phyloP scores from a whole-genome alignment of 2,797 vertebrate genomes.

The Sciurus vulgaris region DNA sequence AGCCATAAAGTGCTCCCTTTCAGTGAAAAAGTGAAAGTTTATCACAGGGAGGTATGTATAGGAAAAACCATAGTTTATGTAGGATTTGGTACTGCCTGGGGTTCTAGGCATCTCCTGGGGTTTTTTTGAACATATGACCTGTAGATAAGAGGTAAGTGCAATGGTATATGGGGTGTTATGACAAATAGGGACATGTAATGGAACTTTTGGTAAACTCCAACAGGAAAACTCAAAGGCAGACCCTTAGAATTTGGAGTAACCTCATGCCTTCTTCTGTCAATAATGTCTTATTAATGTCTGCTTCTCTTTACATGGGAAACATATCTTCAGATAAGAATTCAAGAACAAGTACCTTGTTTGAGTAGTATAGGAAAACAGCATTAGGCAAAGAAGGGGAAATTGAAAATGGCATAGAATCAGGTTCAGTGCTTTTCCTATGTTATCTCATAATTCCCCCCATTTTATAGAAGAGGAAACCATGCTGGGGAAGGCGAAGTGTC shows the following conservation, averaged over 20 bases:
- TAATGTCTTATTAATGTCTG: not conserved
- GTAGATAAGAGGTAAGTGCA: not conserved
- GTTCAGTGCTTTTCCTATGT: not conserved
- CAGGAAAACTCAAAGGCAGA: not conserved
- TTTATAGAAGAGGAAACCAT: not conserved
- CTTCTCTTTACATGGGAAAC: not conserved
- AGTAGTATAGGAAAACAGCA: not conserved
- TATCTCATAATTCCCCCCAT: not conserved
- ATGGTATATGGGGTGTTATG: not conserved
- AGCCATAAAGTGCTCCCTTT: not conserved
- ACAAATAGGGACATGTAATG: not conserved
- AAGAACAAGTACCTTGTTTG: not conserved
- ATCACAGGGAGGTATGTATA: not conserved
- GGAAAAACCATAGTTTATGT: not conserved
- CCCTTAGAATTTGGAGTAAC: not conserved
- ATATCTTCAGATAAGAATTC: not conserved
- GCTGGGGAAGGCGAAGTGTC: not conserved
- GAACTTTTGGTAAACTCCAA: not conserved
- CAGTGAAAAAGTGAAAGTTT: not conserved
- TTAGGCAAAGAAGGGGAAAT: not conserved
- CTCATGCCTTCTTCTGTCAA: not conserved
- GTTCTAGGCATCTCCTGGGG: not conserved
- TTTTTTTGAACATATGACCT: not conserved
- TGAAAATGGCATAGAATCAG: not conserved
- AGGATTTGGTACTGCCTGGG: not conserved